Base-by-base conservation (phyloP, 2,888 invertebrate species). In the Alviniconcha strummeri region DNA sequence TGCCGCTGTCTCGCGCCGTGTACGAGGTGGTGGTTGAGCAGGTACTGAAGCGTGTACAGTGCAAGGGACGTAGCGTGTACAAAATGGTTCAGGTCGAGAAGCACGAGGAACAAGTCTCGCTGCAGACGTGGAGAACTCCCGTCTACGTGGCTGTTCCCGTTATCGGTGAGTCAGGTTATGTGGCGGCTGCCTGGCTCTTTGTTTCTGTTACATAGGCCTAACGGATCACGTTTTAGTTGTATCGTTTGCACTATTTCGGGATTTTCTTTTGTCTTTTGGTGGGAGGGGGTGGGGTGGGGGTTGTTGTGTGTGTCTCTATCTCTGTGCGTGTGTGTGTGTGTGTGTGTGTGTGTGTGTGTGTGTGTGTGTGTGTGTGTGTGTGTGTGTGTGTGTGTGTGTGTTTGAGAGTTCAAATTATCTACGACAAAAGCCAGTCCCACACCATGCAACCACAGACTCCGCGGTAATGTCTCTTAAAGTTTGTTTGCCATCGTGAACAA, bases 1-100 rank as follows among this genome's bases (percentile, higher is more conserved):
- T 89, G 7, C 89, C 91, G 0, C 71, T 92, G 8, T 88, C 89
- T 11, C 13, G 71, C 3, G 13, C 17, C 5, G 82, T 92, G 69
- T 86, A 78, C 79, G 15, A 7, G 5, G 9, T 36, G 74, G 83
- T 83, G 54, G 78, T 83, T n/a, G 69, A 83, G 72, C 52, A 64
- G 52, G 80, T 85, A n/a, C 9, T 85, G 54, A 83, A 75, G 60
- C 36, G n/a, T 19, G 81, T 85, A 67, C 76, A 79, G n/a, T 85
- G 85, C 56, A 56, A 79, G 9, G 79, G 83, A 9, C 15, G 54
- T 19, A 83, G 82, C 67, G 81, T 86, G 78, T 79, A 85, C 76
- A 19, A 56, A 13, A 55, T 86, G 69, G 83, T 84, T 60, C 80
- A 80, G 80, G 83, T 75, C n/a, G 69, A 85, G 76, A 81, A 74